phyloP scores from a whole-genome alignment of 2,797 vertebrate species.

The Potorous gilbertii region DNA sequence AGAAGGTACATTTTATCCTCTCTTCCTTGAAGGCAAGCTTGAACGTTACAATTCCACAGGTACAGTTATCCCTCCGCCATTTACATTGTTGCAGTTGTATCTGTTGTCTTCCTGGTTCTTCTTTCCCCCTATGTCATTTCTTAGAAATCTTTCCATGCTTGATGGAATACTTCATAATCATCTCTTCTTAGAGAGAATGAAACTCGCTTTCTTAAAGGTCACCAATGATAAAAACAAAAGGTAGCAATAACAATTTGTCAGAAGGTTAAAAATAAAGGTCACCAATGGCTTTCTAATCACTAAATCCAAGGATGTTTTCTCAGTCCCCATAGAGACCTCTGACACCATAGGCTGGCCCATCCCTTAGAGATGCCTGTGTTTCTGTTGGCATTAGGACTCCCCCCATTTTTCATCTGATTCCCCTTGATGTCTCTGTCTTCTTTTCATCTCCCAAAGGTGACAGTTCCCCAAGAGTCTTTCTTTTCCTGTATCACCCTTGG shows the following conservation, averaged over 20 bases:
- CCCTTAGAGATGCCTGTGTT: neutral
- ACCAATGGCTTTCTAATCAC: neutral
- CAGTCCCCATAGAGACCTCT: neutral
- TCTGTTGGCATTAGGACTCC: neutral
- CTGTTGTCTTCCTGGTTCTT: neutral
- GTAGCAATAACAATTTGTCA: neutral
- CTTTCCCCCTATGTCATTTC: neutral
- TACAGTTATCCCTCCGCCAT: neutral
- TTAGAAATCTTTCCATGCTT: neutral
- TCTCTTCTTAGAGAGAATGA: neutral
- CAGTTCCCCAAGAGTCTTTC: neutral
- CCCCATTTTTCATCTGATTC: neutral
- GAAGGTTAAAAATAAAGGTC: neutral
- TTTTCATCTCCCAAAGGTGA: neutral
- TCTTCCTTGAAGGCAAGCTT: neutral
- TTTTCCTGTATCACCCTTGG: neutral
- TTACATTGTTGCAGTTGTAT: neutral
- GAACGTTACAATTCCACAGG: neutral
- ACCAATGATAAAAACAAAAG: neutral
- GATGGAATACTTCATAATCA: neutral
- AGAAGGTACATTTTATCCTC: neutral
- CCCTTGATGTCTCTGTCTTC: neutral
- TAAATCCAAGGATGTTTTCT: neutral
- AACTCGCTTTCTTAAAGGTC: neutral
- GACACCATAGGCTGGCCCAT: neutral